Evolutionary conservation across 2,113 vertebrate species (phyloP), one percentile per base, ranked within the genome.

Genomic region (Laterallus jamaicensis): DNA sequence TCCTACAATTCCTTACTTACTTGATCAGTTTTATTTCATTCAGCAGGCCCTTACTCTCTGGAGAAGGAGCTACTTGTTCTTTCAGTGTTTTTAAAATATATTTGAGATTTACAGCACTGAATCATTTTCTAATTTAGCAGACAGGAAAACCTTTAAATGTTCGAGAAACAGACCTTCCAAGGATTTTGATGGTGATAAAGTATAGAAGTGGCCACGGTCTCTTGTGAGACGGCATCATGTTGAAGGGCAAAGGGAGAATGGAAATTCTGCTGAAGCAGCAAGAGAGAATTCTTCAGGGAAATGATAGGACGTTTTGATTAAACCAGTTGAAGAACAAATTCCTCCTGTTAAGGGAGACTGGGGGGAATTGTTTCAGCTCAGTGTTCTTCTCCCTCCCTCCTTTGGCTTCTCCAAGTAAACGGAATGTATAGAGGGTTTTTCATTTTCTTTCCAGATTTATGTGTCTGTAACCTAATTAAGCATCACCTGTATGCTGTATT

Each of bases 251-350:
- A 93, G 32, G 75, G 71, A 95, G 82, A 95, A 62, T 10, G 80
- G 84, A 90, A 95, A 84, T 95, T 56, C 26, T 96, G 92, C 83
- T 97, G 92, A 95, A 87, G 73, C 79, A 92, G 92, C 92, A 85
- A 39, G 66, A 77, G 64, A 17, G n/a, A 73, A 79, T 54, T 92
- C 91, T 89, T 83, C 56, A 77, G 95, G 87, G 91, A 94, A 79
- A 93, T 80, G 76, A 81, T n/a, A 62, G 60, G 90, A 84, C 5
- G 0, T 92, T 96, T 95, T 97, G 91, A 95, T 90, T 96, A 95
- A 97, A 95, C 29, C 35, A 69, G 56, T 2, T 62, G 87, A 91
- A 86, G 82, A 91, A 80, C 49, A 89, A 59, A 90, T 86, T 59
- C 60, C 37, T 94, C 55, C 55, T 88, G 15, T 83, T 81, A 86